A percentile compares a stretch with the other conserved stretches of the same genome.
Conservation (phyloP, 2,797 vertebrate species). For the Cygnus olor region DNA sequence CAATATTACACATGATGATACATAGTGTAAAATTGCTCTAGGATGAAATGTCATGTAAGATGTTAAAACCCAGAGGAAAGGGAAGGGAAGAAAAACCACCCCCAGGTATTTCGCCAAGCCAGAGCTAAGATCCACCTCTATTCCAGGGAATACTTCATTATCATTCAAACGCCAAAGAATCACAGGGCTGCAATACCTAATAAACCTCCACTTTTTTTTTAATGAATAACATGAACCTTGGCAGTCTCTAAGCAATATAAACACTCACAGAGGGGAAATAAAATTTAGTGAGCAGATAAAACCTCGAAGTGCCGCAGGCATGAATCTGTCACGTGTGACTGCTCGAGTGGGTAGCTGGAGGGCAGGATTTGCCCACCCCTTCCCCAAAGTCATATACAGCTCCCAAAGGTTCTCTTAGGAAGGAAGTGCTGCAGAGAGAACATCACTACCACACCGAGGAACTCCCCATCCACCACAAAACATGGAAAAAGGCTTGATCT, state of each 20-base stretch:
- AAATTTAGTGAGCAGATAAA: slow-evolving; percentile 66
- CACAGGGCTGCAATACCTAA: slow-evolving; percentile 25
- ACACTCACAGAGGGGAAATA: slow-evolving; percentile 59
- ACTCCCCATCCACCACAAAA: background rate
- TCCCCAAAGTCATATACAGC: background rate
- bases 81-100: background rate
- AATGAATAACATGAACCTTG: slow-evolving; percentile 61
- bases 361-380: background rate
- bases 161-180: slow-evolving; percentile 35
- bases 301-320: slow-evolving; percentile 45
- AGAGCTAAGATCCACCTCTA: background rate
- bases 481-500: background rate
- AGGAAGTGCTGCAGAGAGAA: background rate
- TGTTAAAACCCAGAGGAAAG: background rate
- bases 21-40: slow-evolving; percentile 13
- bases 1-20: slow-evolving; percentile 24
- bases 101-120: background rate
- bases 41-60: background rate
- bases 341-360: background rate
- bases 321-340: slow-evolving; percentile 29
- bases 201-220: slow-evolving; percentile 42
- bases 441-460: background rate
- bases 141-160: slow-evolving; percentile 45
- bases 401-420: background rate
- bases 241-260: slow-evolving; percentile 65